Percentiles rank a stretch among this genome's conserved stretches.
Evolutionary conservation across 2,113 vertebrate genomes (phyloP).

Genomic region (Python bivittatus): DNA sequence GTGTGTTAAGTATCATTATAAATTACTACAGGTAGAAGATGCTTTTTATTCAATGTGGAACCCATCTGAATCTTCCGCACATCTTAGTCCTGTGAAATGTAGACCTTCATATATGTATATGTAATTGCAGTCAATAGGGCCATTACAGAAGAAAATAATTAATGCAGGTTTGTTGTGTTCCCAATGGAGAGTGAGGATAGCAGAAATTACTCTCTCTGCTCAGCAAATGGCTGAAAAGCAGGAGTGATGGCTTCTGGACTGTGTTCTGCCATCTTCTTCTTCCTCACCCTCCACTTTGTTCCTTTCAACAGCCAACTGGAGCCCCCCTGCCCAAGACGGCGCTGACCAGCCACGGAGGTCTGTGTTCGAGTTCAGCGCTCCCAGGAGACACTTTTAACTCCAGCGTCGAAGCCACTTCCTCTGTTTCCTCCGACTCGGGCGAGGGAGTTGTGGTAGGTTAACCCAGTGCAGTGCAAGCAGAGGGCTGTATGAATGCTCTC

Average conservation of each 20-base stretch:
- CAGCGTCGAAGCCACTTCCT: constrained; percentile 74
- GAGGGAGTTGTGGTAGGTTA: constrained; percentile 79
- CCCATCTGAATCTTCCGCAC: background rate
- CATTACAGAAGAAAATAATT: background rate
- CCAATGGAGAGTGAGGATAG: background rate
- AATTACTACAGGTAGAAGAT: background rate
- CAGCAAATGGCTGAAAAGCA: background rate
- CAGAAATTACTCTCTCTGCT: background rate
- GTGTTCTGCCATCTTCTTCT: no score
- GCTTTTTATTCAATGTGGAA: background rate
- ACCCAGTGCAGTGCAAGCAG: background rate
- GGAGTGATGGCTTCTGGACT: background rate
- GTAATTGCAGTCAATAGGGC: background rate
- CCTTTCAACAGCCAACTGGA: constrained; percentile 72
- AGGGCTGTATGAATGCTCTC: background rate
- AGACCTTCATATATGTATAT: no score
- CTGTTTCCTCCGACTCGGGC: constrained; percentile 69
- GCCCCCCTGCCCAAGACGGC: constrained; percentile 83
- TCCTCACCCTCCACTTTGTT: background rate
- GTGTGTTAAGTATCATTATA: background rate
- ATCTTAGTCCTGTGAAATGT: background rate
- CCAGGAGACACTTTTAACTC: constrained; percentile 92
- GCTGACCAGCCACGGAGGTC: constrained; percentile 77
- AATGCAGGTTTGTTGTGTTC: background rate
- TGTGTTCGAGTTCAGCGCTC: constrained; percentile 86